Conservation (phyloP, 2,797 vertebrate species). For the Parauchenoglanis ngamensis region DNA sequence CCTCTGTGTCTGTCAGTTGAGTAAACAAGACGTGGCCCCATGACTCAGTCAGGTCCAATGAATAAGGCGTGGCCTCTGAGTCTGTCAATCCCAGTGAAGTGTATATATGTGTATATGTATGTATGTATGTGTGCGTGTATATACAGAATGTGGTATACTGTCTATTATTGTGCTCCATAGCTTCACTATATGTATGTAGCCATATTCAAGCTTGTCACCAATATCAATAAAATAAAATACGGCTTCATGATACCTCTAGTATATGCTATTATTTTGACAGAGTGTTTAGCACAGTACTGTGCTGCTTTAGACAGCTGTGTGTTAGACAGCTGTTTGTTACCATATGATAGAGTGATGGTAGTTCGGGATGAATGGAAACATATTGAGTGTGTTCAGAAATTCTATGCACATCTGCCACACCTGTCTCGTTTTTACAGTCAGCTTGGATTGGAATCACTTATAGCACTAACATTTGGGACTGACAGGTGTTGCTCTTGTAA, state of each 20-base stretch:
- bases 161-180: not conserved
- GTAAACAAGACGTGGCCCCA: not conserved
- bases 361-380: not conserved
- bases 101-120: too few relatives aligned
- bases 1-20: not conserved
- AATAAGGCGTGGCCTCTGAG: not conserved
- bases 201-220: not conserved
- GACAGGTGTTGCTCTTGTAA: slow-evolving; percentile 27
- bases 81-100: too few relatives aligned
- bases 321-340: slow-evolving; percentile 10
- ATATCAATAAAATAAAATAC: not conserved
- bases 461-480: slow-evolving; percentile 3
- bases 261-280: not conserved
- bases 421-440: slow-evolving; percentile 32
- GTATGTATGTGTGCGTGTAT: too few relatives aligned
- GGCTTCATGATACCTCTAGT: not conserved
- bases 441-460: not conserved
- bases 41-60: not conserved
- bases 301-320: slow-evolving; percentile 13
- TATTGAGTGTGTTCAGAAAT: not conserved
- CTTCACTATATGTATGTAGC: not conserved
- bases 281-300: not conserved
- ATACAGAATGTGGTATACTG: not conserved
- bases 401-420: slow-evolving; percentile 36
- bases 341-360: not conserved